Percentiles rank a stretch among this genome's conserved stretches.
Conservation (phyloP, 2,888 invertebrate species). For the Caenorhabditis wallacei region DNA sequence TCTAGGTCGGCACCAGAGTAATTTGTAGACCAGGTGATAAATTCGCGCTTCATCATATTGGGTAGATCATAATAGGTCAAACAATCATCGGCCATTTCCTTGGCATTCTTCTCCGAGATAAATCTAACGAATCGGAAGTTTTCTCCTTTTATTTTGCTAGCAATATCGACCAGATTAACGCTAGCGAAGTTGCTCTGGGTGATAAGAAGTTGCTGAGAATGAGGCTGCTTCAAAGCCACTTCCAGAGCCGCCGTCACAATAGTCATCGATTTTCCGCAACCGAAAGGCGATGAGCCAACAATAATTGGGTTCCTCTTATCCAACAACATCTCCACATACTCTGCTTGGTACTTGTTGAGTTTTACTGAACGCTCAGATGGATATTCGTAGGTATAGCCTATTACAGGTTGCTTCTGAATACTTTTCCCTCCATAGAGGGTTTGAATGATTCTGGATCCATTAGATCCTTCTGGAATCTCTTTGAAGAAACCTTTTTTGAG, state of each 20-base stretch:
- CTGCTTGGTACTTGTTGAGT: slow-evolving; percentile 14
- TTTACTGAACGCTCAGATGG: neutral
- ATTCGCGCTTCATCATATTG: neutral
- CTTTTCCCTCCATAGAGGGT: neutral
- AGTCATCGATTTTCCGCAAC: slow-evolving; percentile 38
- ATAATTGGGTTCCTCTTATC: neutral
- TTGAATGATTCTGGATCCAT: slow-evolving; percentile 6
- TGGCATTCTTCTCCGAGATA: slow-evolving; percentile 13
- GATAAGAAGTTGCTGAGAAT: slow-evolving; percentile 2
- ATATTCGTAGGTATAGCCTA: neutral
- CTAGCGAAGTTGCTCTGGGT: slow-evolving; percentile 34
- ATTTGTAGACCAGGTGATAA: neutral
- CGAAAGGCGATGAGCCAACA: slow-evolving; percentile 27
- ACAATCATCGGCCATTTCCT: slow-evolving; percentile 11
- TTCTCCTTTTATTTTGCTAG: neutral
- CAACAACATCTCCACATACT: slow-evolving; percentile 12
- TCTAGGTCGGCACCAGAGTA: neutral
- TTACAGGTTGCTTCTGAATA: neutral
- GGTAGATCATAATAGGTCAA: slow-evolving; percentile 14
- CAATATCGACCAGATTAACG: slow-evolving; percentile 34
- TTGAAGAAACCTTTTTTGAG: slow-evolving; percentile 12
- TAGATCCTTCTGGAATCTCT: neutral
- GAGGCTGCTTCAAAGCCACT: neutral
- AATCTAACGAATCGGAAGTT: slow-evolving; percentile 6
- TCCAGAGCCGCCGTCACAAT: slow-evolving; percentile 28